Base-by-base conservation (phyloP, 2,888 invertebrate species). In the Agriopis leucophaearia region DNA sequence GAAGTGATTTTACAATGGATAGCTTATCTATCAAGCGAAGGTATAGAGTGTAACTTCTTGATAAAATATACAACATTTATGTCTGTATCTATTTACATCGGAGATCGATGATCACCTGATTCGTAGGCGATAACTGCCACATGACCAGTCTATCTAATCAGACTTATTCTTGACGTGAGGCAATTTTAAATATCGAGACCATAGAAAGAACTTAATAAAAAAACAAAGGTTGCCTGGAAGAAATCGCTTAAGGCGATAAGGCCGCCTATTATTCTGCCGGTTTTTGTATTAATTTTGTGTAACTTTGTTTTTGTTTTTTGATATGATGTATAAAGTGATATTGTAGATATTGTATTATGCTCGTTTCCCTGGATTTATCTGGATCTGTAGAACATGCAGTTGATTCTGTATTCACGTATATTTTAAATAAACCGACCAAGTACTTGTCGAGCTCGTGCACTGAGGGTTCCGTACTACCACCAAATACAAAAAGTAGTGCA, bases 81-180 rank as follows among this genome's bases (percentile, higher is more conserved):
- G 64, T 63, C 55, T 55, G 13, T 66, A 62, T 78, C 78, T 78
- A 73, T 81, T 79, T 80, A 76, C 76, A 76, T 75, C 76, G 70
- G 68, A 82, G 79, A 81, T 76, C 80, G 73, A 35, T 75, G 83
- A 81, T 88, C 88, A 88, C 85, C 84, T 87, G 88, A 88, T 84
- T 80, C 72, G 68, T 81, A 74, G 80, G 77, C 78, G 84, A 83
- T 77, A 79, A 71, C 70, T 75, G 66, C 79, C 87, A 85, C 88
- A 86, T 88, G 88, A 88, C 82, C 69, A 66, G 54, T 64, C 55
- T 83, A 84, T 84, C 84, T 84, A 79, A 84, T 84, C 84, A 51
- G 59, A 16, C 70, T 61, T 70, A 63, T 58, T 74, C 65, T 75
- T 74, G 79, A 80, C 74, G 74, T 68, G 75, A 74, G 61, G 69